These are phyloP conservation scores for Eulemur rufifrons DNA, from an alignment of 2,113 vertebrate genomes.

Conservation along the genomic window DNA sequence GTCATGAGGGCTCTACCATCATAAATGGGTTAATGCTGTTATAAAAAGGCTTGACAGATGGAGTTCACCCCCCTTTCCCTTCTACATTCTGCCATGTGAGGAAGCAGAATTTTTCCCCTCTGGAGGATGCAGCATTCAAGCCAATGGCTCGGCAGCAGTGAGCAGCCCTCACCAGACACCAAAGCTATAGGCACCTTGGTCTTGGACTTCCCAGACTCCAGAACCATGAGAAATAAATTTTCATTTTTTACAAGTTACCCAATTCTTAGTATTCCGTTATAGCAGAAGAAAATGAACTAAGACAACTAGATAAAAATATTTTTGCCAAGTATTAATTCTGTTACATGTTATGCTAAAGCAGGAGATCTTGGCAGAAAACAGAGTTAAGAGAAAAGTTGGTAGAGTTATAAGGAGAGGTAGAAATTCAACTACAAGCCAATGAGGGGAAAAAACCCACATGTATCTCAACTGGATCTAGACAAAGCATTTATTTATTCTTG, in stretches of 20 bases:
- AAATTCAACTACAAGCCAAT: not conserved
- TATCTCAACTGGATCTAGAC: not conserved
- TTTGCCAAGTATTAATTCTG: not conserved
- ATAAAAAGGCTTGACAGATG: not conserved
- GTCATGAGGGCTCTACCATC: fast-evolving
- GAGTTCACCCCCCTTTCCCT: fast-evolving
- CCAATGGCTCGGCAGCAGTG: not conserved
- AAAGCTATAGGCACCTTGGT: not conserved
- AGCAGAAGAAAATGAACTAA: not conserved
- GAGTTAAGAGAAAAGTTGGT: not conserved
- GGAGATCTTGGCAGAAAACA: not conserved
- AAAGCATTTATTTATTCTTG: not conserved
- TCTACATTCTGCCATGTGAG: not conserved
- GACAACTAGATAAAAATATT: not conserved
- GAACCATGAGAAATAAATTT: not conserved
- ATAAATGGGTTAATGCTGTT: not conserved
- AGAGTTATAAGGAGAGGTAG: not conserved
- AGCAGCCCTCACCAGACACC: not conserved
- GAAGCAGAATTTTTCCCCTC: not conserved
- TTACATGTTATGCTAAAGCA: not conserved
- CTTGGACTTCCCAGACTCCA: not conserved
- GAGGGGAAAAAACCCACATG: not conserved
- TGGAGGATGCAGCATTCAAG: fast-evolving
- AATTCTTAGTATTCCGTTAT: not conserved
- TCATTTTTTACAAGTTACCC: not conserved